Evolutionary conservation across 2,113 vertebrate species (phyloP).

Genomic region (Macaca fascicularis): T2T-MFA8v1.1 NC_088380.1:91107001-91107500

Average conservation of each 20-base stretch:
- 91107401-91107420: neutral
- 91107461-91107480: neutral
- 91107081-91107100: slow-evolving; percentile 16
- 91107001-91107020: neutral
- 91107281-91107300: neutral
- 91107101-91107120: neutral
- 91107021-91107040: neutral
- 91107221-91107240: neutral
- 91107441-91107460: neutral
- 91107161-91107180: neutral
- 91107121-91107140: neutral
- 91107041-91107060: neutral
- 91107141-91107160: neutral
- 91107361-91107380: neutral
- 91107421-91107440: neutral
- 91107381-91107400: neutral
- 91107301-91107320: neutral
- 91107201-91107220: neutral
- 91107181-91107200: neutral
- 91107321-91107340: neutral
- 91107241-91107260: neutral
- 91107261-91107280: neutral
- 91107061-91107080: neutral
- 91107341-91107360: neutral
- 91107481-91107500: neutral